These are phyloP conservation scores for Eupithecia pulchellata DNA, from an alignment of 2,888 invertebrate species.

Conservation along the genomic window DNA sequence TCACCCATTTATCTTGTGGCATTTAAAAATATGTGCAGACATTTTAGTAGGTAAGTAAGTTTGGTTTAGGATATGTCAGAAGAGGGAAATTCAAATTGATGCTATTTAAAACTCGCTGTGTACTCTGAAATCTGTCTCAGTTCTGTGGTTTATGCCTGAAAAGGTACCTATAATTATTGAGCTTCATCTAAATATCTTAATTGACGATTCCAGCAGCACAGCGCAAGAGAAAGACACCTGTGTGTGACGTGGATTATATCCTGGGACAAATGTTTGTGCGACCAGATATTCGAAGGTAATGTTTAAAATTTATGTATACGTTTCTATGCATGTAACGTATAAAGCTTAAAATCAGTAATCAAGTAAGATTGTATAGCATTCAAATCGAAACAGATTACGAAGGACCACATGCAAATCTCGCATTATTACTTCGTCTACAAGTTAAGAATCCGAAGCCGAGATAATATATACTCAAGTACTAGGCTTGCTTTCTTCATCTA, in stretches of 20 bases:
- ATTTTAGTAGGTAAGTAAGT: not conserved
- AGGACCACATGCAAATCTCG: not conserved
- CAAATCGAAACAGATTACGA: not conserved
- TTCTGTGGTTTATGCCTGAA: no score
- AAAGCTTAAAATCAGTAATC: no score
- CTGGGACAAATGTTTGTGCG: no score
- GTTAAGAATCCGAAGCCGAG: not conserved
- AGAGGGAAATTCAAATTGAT: not conserved
- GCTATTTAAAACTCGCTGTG: not conserved
- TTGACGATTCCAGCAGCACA: no score
- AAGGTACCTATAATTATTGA: no score
- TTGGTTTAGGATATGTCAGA: not conserved
- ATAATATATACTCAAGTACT: not conserved
- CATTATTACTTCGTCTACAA: not conserved
- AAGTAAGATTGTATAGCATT: no score
- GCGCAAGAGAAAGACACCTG: no score
- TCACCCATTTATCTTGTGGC: not conserved
- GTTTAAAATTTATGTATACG: no score
- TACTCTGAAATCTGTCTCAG: not conserved
- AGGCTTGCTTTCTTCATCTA: not conserved
- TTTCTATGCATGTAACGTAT: no score
- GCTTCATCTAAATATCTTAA: no score
- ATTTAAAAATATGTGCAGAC: not conserved
- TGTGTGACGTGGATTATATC: no score
- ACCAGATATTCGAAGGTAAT: no score